Base-by-base conservation (phyloP, 1,140 invertebrate species). In the Potamilus streckersoni region DNA sequence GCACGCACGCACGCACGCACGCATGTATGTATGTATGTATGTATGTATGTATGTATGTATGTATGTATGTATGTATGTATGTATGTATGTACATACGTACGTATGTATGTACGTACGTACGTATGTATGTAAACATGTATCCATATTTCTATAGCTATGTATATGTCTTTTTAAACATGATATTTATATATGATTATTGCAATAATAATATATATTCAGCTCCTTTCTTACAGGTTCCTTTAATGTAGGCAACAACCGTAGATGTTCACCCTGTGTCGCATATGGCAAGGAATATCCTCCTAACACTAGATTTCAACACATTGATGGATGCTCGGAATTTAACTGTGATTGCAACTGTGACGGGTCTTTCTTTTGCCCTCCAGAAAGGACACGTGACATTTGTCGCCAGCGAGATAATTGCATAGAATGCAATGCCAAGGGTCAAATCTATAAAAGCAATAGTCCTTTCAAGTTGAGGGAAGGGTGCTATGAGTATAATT, bases 401-500 rank as follows among this genome's bases (percentile, higher is more conserved):
- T 73, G 76, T 55, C 27, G n/a, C 4, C 14, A 6, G 8, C 61
- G 58, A 27, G 23, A 2, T 8, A 19, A 57, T 16, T 73, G 71
- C 55, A 23, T 38, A 19, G 23, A 17, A 3, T 73, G 71, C 64
- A 66, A 49, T 62, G 71, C 38, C 38, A 64, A 62, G 56, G 66
- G 66, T 66, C 63, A 68, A 60, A 27, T 61, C 17, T 57, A 64
- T 31, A 58, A 70, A 19, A 72, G 76, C 19, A 79, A 83, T 55
- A 70, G 73, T 2, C 31, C 71, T 19, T 85, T 85, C 76, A 66
- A 77, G n/a, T 78, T 77, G 38, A 74, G 27, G 15, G 78, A 80
- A 6, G 78, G 67, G n/a, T 83, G 82, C 58, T 70, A 68, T 16
- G 66, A 82, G n/a, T 79, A 78, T 71, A 70, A 74, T 8, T 85